Percentiles rank a stretch among this genome's conserved stretches.
These are phyloP conservation scores for Glyptemys insculpta DNA, from an alignment of 2,797 vertebrate genomes.

Conservation along the genomic window DNA sequence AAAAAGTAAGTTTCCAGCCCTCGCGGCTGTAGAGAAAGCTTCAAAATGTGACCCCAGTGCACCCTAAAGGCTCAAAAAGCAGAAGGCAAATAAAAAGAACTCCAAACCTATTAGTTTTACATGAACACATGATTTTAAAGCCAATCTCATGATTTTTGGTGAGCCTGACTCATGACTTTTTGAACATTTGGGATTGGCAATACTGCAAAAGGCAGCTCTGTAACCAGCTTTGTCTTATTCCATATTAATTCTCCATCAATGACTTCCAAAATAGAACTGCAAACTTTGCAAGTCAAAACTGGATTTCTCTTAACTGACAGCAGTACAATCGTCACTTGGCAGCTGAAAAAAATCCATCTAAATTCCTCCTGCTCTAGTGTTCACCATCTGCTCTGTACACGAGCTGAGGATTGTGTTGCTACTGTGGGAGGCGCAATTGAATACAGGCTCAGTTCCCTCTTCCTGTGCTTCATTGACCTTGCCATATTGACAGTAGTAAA, in stretches of 20 bases:
- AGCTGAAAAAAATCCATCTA: constrained; percentile 10
- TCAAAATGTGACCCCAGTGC: background rate
- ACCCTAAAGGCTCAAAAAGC: background rate
- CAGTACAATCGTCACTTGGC: background rate
- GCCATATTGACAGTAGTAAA: constrained; percentile 36
- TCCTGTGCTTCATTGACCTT: constrained; percentile 62
- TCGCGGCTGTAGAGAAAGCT: background rate
- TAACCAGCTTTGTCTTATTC: background rate
- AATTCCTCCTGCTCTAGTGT: constrained; percentile 16
- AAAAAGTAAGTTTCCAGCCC: background rate
- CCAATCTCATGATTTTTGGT: background rate
- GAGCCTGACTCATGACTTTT: background rate
- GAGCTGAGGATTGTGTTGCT: background rate
- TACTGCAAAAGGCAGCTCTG: background rate
- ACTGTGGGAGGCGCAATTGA: constrained; percentile 38
- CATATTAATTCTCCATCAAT: background rate
- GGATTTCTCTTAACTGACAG: background rate
- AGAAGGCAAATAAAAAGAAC: background rate
- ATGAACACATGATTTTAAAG: background rate
- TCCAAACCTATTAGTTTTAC: background rate
- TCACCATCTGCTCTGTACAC: background rate
- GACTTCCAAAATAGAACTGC: background rate
- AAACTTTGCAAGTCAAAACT: background rate
- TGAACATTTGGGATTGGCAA: background rate
- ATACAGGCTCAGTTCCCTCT: constrained; percentile 16